phyloP scores from a whole-genome alignment of 2,888 invertebrate species.

The Andrena minutula region DNA sequence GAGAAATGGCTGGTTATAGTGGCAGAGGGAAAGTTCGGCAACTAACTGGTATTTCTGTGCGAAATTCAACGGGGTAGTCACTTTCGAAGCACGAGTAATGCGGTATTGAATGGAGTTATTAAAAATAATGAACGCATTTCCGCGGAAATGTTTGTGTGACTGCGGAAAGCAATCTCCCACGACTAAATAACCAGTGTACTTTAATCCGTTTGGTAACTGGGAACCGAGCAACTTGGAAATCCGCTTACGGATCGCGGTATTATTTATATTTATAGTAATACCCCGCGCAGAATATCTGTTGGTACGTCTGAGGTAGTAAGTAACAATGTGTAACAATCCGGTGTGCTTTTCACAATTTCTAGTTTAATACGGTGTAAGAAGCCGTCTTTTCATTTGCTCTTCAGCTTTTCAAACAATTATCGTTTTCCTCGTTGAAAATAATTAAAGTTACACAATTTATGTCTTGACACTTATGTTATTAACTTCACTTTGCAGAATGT shows the following conservation, averaged over 20 bases:
- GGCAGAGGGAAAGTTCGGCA: too few species aligned
- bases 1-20: too few species aligned
- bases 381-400: neutral
- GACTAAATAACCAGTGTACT: constrained; percentile 26
- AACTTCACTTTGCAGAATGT: too few species aligned
- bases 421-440: neutral
- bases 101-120: neutral
- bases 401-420: neutral
- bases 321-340: neutral
- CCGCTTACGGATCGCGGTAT: constrained; percentile 34
- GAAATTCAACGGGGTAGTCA: neutral
- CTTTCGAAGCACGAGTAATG: neutral
- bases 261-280: constrained; percentile 33
- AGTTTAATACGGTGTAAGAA: neutral
- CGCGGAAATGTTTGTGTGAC: constrained; percentile 21
- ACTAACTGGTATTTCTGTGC: neutral
- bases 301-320: constrained; percentile 12
- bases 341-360: neutral
- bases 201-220: constrained; percentile 40
- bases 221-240: constrained; percentile 37
- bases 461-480: too few species aligned
- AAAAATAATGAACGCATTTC: constrained; percentile 4
- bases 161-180: neutral
- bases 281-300: neutral
- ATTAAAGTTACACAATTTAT: neutral